Percentiles rank a stretch among this genome's conserved stretches.
These are phyloP conservation scores for Sinocyclocheilus grahami DNA, from an alignment of 2,113 vertebrate species.

Conservation along the genomic window DNA sequence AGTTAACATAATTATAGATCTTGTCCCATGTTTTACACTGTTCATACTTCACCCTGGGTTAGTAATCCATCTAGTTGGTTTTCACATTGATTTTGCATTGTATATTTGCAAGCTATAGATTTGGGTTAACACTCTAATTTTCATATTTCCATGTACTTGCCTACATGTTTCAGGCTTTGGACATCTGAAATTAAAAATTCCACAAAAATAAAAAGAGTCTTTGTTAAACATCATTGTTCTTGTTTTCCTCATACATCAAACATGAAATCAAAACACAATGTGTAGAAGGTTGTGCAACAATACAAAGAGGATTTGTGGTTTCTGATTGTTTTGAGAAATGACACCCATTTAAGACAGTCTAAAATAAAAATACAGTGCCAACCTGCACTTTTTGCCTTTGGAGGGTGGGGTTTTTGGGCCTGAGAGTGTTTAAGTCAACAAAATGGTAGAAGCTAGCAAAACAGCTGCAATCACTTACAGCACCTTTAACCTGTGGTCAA, in stretches of 20 bases:
- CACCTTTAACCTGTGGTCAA: slow-evolving; percentile 4
- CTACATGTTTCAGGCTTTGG: background rate
- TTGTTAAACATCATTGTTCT: no score
- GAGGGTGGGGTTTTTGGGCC: background rate
- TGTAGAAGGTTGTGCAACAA: background rate
- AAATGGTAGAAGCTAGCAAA: background rate
- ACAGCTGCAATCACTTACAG: background rate
- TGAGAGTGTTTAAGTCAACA: background rate
- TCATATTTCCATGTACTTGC: background rate
- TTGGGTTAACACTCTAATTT: slow-evolving; percentile 3
- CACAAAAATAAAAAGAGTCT: background rate
- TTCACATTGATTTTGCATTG: background rate
- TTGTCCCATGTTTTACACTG: background rate
- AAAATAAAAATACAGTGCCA: background rate
- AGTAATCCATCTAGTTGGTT: background rate
- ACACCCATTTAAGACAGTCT: background rate
- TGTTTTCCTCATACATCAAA: background rate
- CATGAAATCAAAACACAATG: background rate
- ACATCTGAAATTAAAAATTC: background rate
- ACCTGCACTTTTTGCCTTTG: background rate
- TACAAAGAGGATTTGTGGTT: background rate
- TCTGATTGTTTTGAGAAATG: background rate
- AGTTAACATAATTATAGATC: background rate
- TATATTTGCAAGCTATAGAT: background rate
- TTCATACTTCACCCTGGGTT: background rate